These are phyloP conservation scores for Lepidochitona cinerea DNA, from an alignment of 2,888 invertebrate genomes.

Conservation along the genomic window DNA sequence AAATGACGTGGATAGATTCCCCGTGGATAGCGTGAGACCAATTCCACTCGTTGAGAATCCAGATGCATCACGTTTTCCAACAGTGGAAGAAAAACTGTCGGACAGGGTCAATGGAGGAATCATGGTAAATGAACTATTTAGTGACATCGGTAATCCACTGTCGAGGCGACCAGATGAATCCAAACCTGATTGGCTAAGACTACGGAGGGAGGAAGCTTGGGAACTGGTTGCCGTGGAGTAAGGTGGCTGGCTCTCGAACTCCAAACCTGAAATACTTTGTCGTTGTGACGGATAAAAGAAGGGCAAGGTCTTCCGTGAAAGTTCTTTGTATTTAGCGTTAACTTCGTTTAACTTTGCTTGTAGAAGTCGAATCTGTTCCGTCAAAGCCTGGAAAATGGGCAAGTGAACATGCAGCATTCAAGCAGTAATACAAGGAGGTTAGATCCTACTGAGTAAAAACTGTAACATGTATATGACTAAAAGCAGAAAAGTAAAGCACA, in stretches of 20 bases:
- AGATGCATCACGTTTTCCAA: constrained; percentile 9
- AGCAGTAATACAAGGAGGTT: no score
- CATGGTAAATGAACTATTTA: constrained; percentile 16
- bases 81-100: constrained; percentile 28
- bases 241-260: constrained; percentile 16
- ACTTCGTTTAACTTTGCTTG: constrained; percentile 54
- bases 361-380: constrained; percentile 54
- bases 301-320: constrained; percentile 36
- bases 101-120: constrained; percentile 5
- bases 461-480: no score
- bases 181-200: constrained; percentile 17
- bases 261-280: constrained; percentile 24
- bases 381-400: constrained; percentile 53
- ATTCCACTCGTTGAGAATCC: neutral
- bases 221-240: constrained; percentile 25
- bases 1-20: neutral
- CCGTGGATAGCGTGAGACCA: neutral
- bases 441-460: no score
- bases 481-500: no score
- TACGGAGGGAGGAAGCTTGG: constrained; percentile 28
- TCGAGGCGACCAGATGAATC: constrained; percentile 20
- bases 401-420: no score
- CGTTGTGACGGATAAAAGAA: neutral
- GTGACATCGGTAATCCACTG: constrained; percentile 22
- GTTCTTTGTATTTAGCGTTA: constrained; percentile 51